These are phyloP conservation scores for Athalia rosae DNA, from an alignment of 2,888 invertebrate genomes.

Conservation along the genomic window DNA sequence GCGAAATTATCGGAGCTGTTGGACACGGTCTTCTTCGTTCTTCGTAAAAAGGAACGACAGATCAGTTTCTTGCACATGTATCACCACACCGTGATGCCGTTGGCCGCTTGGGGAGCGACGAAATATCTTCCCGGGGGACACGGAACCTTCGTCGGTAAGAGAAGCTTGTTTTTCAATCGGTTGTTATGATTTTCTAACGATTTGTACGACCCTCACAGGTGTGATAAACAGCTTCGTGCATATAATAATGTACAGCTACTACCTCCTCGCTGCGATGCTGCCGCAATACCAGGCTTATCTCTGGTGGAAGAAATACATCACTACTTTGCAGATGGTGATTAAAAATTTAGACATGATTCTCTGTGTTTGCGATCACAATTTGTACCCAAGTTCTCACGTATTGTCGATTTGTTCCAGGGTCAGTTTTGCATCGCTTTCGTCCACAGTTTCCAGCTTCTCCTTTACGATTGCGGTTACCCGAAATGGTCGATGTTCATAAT, in stretches of 20 bases:
- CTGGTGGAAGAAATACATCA: constrained; percentile 96
- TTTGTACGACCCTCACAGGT: constrained; percentile 72
- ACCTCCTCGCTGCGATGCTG: constrained; percentile 91
- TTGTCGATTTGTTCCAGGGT: constrained; percentile 78
- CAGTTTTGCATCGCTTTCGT: constrained; percentile 93
- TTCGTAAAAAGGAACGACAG: constrained; percentile 93
- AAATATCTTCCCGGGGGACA: constrained; percentile 92
- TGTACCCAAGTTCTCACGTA: neutral
- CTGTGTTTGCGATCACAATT: neutral
- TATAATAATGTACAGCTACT: constrained; percentile 95
- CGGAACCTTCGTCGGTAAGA: constrained; percentile 85
- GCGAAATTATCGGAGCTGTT: constrained; percentile 93
- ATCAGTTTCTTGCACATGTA: constrained; percentile 94
- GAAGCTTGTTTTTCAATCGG: neutral
- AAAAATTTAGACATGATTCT: neutral
- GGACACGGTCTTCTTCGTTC: constrained; percentile 94
- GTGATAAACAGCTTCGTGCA: constrained; percentile 96
- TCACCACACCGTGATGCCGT: constrained; percentile 96
- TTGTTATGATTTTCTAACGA: neutral
- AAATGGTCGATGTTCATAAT: constrained; percentile 88
- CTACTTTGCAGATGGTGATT: constrained; percentile 90
- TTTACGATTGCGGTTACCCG: constrained; percentile 93
- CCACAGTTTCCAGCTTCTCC: constrained; percentile 89
- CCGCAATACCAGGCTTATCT: constrained; percentile 91
- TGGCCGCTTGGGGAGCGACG: constrained; percentile 94